A percentile compares a stretch with the other conserved stretches of the same genome.
Evolutionary conservation across 2,888 invertebrate genomes (phyloP).

Genomic region (Hipparchia semele): DNA sequence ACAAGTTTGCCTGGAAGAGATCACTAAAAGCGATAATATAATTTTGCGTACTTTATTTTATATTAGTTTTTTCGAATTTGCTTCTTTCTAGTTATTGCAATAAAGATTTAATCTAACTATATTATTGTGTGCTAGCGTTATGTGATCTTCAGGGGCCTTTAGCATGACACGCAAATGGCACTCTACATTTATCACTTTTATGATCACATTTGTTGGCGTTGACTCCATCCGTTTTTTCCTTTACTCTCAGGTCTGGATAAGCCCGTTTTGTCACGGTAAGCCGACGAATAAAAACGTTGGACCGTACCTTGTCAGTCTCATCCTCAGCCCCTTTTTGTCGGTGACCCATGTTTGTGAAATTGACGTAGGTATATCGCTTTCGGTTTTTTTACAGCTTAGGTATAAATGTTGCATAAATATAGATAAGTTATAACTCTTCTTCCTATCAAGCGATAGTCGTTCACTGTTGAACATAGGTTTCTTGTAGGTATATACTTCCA

Average conservation of each 20-base stretch:
- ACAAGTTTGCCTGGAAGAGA: no score
- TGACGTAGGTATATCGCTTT: neutral
- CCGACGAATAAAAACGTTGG: slow-evolving; percentile 7
- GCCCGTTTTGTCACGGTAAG: slow-evolving; percentile 13
- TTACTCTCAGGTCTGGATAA: slow-evolving; percentile 11
- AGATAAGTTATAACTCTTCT: neutral
- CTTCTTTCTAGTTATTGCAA: no score
- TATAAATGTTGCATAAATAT: neutral
- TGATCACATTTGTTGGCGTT: neutral
- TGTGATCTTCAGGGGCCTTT: no score
- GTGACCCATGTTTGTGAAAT: slow-evolving; percentile 10
- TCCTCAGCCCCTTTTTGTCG: slow-evolving; percentile 5
- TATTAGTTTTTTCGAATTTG: no score
- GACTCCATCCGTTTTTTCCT: neutral
- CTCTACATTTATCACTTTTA: neutral
- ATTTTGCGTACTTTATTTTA: no score
- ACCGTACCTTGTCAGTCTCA: slow-evolving; percentile 11
- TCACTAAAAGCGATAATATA: no score
- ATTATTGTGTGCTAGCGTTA: no score
- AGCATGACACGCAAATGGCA: neutral
- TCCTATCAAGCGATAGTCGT: no score
- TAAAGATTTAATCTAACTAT: no score
- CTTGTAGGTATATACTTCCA: no score
- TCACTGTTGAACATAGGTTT: no score
- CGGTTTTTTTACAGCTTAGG: neutral